Conservation (phyloP, 1,140 invertebrate genomes). For the Melanaphis sacchari region DNA sequence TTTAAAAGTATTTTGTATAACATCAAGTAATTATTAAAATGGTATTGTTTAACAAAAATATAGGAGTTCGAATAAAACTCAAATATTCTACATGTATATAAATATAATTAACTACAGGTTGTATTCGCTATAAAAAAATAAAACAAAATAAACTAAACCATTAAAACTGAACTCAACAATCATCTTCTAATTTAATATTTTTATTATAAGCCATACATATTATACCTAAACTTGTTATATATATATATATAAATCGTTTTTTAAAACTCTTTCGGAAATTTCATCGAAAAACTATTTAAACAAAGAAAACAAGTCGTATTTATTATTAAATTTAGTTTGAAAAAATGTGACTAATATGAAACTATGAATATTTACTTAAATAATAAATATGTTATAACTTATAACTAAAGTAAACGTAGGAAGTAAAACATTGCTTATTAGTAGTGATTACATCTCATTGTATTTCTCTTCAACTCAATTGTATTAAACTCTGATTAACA, state of each 20-base stretch:
- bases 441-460: neutral
- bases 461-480: slow-evolving; percentile 10
- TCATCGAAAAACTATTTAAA: neutral
- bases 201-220: neutral
- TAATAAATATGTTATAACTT: slow-evolving; percentile 4
- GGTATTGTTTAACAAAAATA: neutral
- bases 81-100: neutral
- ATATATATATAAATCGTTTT: neutral
- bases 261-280: neutral
- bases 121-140: neutral
- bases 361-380: neutral
- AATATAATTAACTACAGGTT: neutral
- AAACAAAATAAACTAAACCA: neutral
- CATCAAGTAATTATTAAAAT: neutral
- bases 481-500: slow-evolving; percentile 28
- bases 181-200: neutral
- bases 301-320: neutral
- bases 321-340: neutral
- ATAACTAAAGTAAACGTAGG: neutral
- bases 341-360: too few species aligned
- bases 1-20: neutral
- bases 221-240: neutral
- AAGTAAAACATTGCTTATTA: neutral
- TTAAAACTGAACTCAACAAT: neutral
- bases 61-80: neutral